phyloP scores from a whole-genome alignment of 1,140 invertebrate species.

The Varroa destructor region DNA sequence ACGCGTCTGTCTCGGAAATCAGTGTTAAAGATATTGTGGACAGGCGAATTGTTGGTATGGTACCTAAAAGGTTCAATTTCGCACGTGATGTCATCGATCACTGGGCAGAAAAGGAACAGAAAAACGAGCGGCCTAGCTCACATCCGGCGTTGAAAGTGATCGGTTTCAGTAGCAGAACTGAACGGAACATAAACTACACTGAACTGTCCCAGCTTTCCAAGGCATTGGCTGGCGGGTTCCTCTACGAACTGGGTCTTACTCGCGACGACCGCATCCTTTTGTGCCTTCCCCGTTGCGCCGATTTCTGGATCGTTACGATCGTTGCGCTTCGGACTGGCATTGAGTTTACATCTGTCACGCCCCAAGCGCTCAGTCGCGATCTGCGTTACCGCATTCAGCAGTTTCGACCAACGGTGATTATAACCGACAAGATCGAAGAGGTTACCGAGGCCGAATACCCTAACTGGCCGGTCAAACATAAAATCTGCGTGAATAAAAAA shows the following conservation, averaged over 20 bases:
- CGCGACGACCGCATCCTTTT: conserved; percentile 7
- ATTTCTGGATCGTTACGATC: conserved; percentile 21
- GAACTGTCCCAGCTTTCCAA: conserved; percentile 4
- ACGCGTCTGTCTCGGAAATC: background rate
- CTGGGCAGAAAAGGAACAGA: conserved; percentile 37
- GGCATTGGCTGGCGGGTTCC: background rate
- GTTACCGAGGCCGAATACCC: background rate
- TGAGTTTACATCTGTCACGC: conserved; percentile 10
- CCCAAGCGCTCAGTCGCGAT: background rate
- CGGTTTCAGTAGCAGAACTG: conserved; percentile 33
- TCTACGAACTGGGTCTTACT: conserved; percentile 15
- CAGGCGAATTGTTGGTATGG: background rate
- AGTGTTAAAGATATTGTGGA: conserved; percentile 6
- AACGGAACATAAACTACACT: conserved; percentile 12
- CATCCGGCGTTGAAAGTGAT: conserved; percentile 26
- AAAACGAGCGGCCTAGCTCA: background rate
- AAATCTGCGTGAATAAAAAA: conserved; percentile 5
- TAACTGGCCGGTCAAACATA: conserved; percentile 3
- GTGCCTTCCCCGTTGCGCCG: conserved; percentile 16
- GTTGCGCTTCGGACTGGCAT: conserved; percentile 7
- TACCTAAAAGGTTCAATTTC: conserved; percentile 42
- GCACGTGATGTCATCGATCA: conserved; percentile 40
- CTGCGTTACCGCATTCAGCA: conserved; percentile 6
- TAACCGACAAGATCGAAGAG: conserved; percentile 7
- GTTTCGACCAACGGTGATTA: conserved; percentile 9